phyloP scores from a whole-genome alignment of 2,888 invertebrate species.

The Chaetoderma sp. region DNA sequence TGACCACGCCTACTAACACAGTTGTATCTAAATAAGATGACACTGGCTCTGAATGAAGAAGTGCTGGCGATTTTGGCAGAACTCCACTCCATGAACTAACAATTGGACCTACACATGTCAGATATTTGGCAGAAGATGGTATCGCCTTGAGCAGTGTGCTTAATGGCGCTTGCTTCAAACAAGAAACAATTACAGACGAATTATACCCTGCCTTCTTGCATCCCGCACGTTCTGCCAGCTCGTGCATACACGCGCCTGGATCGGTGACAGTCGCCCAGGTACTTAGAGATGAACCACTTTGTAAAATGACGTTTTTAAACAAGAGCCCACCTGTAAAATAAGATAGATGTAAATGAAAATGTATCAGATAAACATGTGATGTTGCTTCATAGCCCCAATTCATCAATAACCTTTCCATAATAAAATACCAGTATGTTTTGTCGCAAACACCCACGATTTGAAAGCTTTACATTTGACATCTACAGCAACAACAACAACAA shows the following conservation, averaged over 20 bases:
- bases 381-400: too few species aligned
- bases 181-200: slow-evolving; percentile 48
- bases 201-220: slow-evolving; percentile 51
- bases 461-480: too few species aligned
- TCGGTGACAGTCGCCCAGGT: slow-evolving; percentile 62
- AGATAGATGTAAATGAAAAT: too few species aligned
- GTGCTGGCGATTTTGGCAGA: neutral
- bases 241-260: slow-evolving; percentile 55
- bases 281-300: slow-evolving; percentile 82
- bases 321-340: slow-evolving; percentile 49
- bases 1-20: slow-evolving; percentile 62
- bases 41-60: neutral
- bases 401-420: too few species aligned
- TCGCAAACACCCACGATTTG: too few species aligned
- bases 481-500: too few species aligned
- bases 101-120: slow-evolving; percentile 49
- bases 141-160: slow-evolving; percentile 71
- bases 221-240: slow-evolving; percentile 59
- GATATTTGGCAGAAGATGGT: slow-evolving; percentile 59
- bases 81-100: neutral
- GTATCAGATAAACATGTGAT: too few species aligned
- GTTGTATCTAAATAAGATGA: neutral
- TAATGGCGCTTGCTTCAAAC: slow-evolving; percentile 77
- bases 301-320: slow-evolving; percentile 85
- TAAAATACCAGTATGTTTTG: too few species aligned